Conservation (phyloP, 2,113 vertebrate genomes). For the Silurus asotus region DNA sequence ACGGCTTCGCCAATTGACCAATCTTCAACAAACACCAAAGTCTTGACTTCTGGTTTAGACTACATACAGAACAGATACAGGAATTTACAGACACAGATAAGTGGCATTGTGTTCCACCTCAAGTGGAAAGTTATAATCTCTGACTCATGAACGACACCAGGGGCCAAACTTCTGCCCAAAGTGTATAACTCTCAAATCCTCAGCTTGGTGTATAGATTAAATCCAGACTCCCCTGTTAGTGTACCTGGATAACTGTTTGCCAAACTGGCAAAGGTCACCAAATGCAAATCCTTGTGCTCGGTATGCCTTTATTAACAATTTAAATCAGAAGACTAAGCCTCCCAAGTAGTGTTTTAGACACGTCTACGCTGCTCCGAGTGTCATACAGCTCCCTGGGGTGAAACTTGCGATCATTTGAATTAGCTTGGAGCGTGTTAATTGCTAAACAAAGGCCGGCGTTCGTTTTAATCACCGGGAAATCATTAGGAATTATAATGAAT, state of each 20-base stretch:
- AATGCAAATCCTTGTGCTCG: conserved; percentile 5
- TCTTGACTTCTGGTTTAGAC: neutral
- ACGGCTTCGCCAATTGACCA: neutral
- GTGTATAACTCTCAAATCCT: neutral
- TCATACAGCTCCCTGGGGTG: neutral
- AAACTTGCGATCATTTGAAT: neutral
- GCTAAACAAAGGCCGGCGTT: neutral
- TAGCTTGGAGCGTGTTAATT: neutral
- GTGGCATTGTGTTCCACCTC: neutral
- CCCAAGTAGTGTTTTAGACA: neutral
- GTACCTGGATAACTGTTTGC: neutral
- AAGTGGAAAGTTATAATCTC: neutral
- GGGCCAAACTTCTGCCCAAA: no score
- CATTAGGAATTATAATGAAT: neutral
- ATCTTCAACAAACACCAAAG: neutral
- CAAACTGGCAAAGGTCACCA: conserved; percentile 1
- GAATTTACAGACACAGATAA: no score
- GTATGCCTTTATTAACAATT: conserved; percentile 16
- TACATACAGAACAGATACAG: neutral
- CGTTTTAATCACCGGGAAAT: conserved; percentile 7
- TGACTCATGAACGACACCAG: neutral
- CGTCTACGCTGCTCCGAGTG: neutral
- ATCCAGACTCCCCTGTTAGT: neutral
- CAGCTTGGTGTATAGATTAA: no score
- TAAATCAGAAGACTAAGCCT: neutral